Percentiles rank a stretch among this genome's conserved stretches.
phyloP scores from a whole-genome alignment of 2,888 invertebrate species.

The Calephelis perditalis region DNA sequence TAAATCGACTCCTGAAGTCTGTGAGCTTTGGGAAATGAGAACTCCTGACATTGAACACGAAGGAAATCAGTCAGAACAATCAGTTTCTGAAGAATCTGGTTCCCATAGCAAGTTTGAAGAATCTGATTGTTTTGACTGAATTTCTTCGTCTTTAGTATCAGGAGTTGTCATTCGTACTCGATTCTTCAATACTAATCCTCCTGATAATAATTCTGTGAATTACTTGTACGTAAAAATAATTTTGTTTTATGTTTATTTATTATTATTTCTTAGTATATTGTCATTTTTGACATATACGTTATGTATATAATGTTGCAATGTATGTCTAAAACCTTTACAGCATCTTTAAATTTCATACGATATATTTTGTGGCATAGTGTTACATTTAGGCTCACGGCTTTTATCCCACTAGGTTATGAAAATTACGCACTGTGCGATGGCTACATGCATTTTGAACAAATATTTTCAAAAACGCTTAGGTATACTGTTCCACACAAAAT shows the following conservation, averaged over 20 bases:
- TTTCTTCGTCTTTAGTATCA: constrained; percentile 5
- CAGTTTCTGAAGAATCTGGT: constrained; percentile 5
- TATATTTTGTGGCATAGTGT: constrained; percentile 1
- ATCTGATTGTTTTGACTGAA: background rate
- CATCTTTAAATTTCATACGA: background rate
- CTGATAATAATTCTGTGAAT: too few species aligned
- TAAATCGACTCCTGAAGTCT: too few species aligned
- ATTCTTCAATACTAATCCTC: constrained; percentile 1
- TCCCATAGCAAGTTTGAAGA: background rate
- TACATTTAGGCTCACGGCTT: background rate
- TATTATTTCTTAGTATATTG: too few species aligned
- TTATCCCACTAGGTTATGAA: background rate
- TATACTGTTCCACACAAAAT: too few species aligned
- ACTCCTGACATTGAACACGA: too few species aligned
- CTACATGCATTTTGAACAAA: too few species aligned
- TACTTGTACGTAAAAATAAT: too few species aligned
- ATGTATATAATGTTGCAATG: constrained; percentile 2
- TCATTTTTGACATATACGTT: background rate
- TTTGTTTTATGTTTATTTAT: too few species aligned
- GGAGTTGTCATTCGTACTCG: background rate
- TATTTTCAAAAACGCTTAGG: too few species aligned
- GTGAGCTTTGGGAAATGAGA: too few species aligned
- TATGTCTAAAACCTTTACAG: constrained; percentile 3
- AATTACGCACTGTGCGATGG: constrained; percentile 5
- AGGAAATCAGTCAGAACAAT: background rate